Evolutionary conservation across 1,140 invertebrate genomes (phyloP).

Genomic region (Sinonovacula constricta): DNA sequence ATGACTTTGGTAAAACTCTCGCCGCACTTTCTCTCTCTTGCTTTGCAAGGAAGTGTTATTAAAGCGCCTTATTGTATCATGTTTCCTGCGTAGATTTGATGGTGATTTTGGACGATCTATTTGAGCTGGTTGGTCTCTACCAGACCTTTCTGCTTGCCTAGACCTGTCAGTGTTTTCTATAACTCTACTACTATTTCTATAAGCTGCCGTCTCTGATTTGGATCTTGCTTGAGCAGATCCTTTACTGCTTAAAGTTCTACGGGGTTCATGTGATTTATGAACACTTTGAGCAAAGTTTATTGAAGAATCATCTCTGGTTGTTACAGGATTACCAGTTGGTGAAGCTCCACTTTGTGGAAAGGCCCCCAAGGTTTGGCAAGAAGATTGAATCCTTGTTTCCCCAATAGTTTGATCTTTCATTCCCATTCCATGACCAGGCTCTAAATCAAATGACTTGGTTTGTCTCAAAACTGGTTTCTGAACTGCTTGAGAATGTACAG

Average conservation of each 20-base stretch:
- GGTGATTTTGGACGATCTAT: constrained; percentile 45
- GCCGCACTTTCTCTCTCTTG: constrained; percentile 29
- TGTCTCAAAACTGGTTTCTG: too few species aligned
- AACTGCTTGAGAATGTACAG: too few species aligned
- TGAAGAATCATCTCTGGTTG: too few species aligned
- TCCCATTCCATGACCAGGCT: too few species aligned
- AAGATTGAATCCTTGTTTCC: background rate
- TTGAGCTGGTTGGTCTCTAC: too few species aligned
- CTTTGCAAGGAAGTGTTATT: constrained; percentile 26
- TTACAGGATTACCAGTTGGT: too few species aligned
- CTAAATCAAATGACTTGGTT: too few species aligned
- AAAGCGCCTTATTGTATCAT: constrained; percentile 31
- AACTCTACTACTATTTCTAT: constrained; percentile 7
- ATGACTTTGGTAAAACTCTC: constrained; percentile 9
- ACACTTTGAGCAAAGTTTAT: background rate
- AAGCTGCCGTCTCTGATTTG: constrained; percentile 25
- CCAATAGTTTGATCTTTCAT: background rate
- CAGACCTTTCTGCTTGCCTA: too few species aligned
- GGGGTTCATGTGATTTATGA: background rate
- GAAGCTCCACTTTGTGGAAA: constrained; percentile 1
- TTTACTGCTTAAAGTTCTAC: background rate
- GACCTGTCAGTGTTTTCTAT: background rate
- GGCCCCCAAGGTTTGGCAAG: background rate
- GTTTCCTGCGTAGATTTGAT: constrained; percentile 28
- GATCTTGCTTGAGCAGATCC: constrained; percentile 11